These are phyloP conservation scores for Pyrocephalus nanus DNA, from an alignment of 2,797 vertebrate species.

Conservation along the genomic window DNA sequence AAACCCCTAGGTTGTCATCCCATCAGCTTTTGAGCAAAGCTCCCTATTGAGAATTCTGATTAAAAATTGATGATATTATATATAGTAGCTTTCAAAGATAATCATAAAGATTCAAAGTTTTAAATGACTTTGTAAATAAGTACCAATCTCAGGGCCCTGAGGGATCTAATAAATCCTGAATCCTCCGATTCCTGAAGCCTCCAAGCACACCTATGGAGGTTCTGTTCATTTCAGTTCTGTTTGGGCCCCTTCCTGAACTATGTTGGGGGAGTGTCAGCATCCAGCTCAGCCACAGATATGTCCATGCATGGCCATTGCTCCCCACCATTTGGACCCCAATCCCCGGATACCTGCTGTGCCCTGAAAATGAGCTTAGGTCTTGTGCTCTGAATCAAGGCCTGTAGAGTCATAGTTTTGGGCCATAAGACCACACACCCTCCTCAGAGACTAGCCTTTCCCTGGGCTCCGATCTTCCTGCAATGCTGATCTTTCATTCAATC, in stretches of 20 bases:
- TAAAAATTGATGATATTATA: neutral
- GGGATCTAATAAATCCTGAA: neutral
- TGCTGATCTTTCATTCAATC: neutral
- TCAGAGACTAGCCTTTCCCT: neutral
- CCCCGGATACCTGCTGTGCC: neutral
- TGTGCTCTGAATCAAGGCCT: neutral
- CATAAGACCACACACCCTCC: neutral
- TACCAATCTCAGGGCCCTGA: neutral
- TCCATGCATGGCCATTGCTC: neutral
- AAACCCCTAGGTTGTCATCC: neutral
- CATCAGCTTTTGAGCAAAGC: neutral
- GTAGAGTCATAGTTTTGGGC: neutral
- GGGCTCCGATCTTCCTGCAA: neutral
- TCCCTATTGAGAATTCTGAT: neutral
- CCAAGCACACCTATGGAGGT: neutral
- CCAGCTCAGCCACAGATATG: neutral
- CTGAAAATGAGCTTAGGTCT: neutral
- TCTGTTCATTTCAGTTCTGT: neutral
- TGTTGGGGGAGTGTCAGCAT: fast-evolving
- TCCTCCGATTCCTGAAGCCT: neutral
- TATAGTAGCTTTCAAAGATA: neutral
- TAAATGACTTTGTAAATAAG: neutral
- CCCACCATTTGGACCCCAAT: neutral
- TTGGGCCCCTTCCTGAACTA: fast-evolving
- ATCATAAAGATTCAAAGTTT: neutral